Percentiles rank a stretch among this genome's conserved stretches.
These are phyloP conservation scores for Xylota sylvarum DNA, from an alignment of 2,888 invertebrate species.

Conservation along the genomic window DNA sequence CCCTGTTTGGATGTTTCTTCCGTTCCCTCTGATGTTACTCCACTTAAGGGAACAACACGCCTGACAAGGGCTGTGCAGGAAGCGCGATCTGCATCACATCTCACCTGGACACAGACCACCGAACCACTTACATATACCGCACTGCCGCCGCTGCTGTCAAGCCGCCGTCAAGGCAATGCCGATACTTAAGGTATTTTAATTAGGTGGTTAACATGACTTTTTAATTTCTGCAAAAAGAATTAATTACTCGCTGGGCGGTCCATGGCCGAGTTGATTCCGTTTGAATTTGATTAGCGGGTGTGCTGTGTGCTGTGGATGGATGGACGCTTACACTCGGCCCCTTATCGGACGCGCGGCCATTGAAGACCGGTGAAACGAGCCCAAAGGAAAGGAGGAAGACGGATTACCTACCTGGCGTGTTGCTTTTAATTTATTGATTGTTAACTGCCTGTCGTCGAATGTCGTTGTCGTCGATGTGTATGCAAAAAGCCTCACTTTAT, in stretches of 20 bases:
- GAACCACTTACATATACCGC: slow-evolving; percentile 55
- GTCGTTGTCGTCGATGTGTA: slow-evolving; percentile 45
- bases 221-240: slow-evolving; percentile 85
- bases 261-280: slow-evolving; percentile 63
- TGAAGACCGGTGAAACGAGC: slow-evolving; percentile 48
- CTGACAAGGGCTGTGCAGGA: slow-evolving; percentile 80
- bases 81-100: slow-evolving; percentile 60
- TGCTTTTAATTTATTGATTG: slow-evolving; percentile 78
- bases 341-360: slow-evolving; percentile 55
- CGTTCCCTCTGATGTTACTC: slow-evolving; percentile 49
- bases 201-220: slow-evolving; percentile 85
- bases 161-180: slow-evolving; percentile 73
- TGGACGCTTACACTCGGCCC: slow-evolving; percentile 57
- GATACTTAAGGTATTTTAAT: slow-evolving; percentile 83
- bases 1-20: slow-evolving; percentile 76
- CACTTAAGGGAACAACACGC: slow-evolving; percentile 79
- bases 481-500: slow-evolving; percentile 73
- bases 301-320: slow-evolving; percentile 49
- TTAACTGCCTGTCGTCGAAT: slow-evolving; percentile 71
- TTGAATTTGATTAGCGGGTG: slow-evolving; percentile 76
- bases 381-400: slow-evolving; percentile 49
- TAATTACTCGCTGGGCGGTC: slow-evolving; percentile 85
- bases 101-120: slow-evolving; percentile 68
- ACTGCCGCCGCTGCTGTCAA: slow-evolving; percentile 22
- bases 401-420: slow-evolving; percentile 74